phyloP scores from a whole-genome alignment of 2,888 invertebrate species.

The Amblyjoppa proteus region DNA sequence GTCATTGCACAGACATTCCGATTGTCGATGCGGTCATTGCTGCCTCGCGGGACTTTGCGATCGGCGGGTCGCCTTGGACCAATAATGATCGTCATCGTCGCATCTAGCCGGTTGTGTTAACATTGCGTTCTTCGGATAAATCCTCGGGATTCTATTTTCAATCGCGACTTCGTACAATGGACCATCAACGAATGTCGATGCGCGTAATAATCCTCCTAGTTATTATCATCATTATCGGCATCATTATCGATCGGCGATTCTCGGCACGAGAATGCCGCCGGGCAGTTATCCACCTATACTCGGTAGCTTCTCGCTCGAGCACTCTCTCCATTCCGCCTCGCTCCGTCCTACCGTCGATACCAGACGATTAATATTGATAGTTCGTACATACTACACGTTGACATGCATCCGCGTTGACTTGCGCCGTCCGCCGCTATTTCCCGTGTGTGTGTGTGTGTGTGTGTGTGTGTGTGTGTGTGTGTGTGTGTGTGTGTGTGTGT shows the following conservation, averaged over 20 bases:
- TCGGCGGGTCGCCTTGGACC: slow-evolving; percentile 50
- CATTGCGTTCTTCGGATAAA: slow-evolving; percentile 14
- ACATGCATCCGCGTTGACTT: background rate
- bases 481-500: no score
- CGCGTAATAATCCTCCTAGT: slow-evolving; percentile 29
- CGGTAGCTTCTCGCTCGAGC: background rate
- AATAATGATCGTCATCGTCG: slow-evolving; percentile 53
- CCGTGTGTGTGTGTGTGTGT: background rate
- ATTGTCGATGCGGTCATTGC: slow-evolving; percentile 65
- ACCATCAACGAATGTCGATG: slow-evolving; percentile 32
- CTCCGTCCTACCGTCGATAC: slow-evolving; percentile 7
- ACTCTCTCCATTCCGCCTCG: background rate
- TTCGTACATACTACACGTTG: slow-evolving; percentile 2
- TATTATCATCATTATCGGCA: slow-evolving; percentile 10
- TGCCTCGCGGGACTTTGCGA: slow-evolving; percentile 43
- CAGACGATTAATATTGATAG: slow-evolving; percentile 15
- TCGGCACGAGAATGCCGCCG: background rate
- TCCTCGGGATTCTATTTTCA: slow-evolving; percentile 32
- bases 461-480: no score
- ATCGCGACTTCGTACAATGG: slow-evolving; percentile 16
- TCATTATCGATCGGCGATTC: slow-evolving; percentile 26
- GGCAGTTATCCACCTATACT: background rate
- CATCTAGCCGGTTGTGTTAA: slow-evolving; percentile 36
- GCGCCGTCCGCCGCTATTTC: background rate
- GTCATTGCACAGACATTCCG: slow-evolving; percentile 78